Conservation (phyloP, 1,140 invertebrate genomes). For the Drosophila pandora region DNA sequence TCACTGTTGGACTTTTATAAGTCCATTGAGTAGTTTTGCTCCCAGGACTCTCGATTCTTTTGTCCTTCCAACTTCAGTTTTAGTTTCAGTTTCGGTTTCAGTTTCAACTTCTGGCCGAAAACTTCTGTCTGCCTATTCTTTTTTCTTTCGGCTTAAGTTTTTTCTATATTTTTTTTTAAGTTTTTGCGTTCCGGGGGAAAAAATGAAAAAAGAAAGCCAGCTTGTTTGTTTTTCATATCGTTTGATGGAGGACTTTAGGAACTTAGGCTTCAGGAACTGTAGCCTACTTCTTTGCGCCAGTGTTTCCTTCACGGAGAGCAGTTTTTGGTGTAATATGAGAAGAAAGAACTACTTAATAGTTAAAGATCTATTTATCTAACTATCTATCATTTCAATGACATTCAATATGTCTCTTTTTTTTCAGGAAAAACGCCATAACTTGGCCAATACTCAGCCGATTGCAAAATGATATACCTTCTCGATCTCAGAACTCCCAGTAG, state of each 20-base stretch:
- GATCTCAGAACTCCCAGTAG: too few relatives aligned
- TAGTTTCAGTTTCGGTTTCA: slow-evolving; percentile 24
- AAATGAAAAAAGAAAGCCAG: slow-evolving; percentile 65
- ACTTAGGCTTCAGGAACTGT: slow-evolving; percentile 1
- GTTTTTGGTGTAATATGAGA: too few relatives aligned
- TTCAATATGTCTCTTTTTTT: too few relatives aligned
- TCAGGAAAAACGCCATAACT: too few relatives aligned
- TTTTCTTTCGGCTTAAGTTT: slow-evolving; percentile 6
- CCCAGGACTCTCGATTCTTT: background rate
- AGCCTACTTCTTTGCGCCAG: background rate
- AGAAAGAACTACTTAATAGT: too few relatives aligned
- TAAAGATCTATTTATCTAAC: too few relatives aligned
- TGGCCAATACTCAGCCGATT: too few relatives aligned
- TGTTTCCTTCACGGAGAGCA: background rate
- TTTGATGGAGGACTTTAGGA: slow-evolving; percentile 17
- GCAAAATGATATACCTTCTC: too few relatives aligned
- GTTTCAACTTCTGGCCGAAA: slow-evolving; percentile 21
- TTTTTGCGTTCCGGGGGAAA: slow-evolving; percentile 2
- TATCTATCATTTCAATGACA: too few relatives aligned
- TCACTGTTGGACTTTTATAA: slow-evolving; percentile 21
- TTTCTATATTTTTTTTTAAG: background rate
- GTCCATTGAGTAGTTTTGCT: background rate
- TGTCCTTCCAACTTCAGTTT: slow-evolving; percentile 24
- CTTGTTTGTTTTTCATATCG: slow-evolving; percentile 40
- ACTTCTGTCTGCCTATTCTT: slow-evolving; percentile 34